Evolutionary conservation across 30 jellyfish, hydroid and myxozoan species (phyloP).

Genomic region (Pelagia noctiluca): DNA sequence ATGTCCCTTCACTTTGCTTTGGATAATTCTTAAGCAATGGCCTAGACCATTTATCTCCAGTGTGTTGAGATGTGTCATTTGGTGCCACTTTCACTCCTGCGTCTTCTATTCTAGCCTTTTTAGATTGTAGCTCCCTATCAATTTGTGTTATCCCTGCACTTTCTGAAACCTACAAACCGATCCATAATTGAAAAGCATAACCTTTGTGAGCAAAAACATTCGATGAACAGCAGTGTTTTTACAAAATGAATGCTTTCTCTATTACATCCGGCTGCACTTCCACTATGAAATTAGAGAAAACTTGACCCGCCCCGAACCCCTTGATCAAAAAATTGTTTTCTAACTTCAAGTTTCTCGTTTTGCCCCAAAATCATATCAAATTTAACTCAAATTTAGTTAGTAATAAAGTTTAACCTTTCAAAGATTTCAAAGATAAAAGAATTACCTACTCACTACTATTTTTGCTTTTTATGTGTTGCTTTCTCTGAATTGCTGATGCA

Average conservation of each 20-base stretch:
- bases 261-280: neutral
- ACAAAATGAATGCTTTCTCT: neutral
- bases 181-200: slow-evolving; percentile 34
- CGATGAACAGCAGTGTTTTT: neutral
- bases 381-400: no score
- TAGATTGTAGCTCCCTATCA: slow-evolving; percentile 15
- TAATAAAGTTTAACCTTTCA: no score
- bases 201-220: neutral
- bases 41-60: slow-evolving; percentile 42
- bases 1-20: slow-evolving; percentile 35
- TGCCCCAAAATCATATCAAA: no score
- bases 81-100: slow-evolving; percentile 51
- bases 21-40: slow-evolving; percentile 52
- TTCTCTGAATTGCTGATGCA: no score
- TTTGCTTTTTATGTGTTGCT: no score
- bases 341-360: no score
- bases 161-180: slow-evolving; percentile 37
- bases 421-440: no score
- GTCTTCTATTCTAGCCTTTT: slow-evolving; percentile 21
- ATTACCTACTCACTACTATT: no score
- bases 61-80: slow-evolving; percentile 39
- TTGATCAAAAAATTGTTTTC: no score
- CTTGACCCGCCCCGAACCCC: slow-evolving; percentile 5
- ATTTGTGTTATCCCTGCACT: slow-evolving; percentile 28
- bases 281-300: neutral